These are phyloP conservation scores for Pyralis farinalis DNA, from an alignment of 2,888 invertebrate species.

Conservation along the genomic window DNA sequence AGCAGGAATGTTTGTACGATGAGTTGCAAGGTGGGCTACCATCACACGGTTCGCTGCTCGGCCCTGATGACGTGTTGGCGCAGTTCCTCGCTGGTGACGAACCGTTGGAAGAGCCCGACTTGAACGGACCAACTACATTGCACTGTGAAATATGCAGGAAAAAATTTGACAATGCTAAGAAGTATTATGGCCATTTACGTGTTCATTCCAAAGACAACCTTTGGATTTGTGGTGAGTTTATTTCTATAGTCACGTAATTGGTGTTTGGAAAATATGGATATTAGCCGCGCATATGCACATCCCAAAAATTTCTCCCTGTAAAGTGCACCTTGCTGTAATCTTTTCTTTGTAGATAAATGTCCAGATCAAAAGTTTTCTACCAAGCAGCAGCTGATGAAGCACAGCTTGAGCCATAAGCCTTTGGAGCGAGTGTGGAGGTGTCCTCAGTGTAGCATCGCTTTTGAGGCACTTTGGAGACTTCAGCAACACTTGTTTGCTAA, in stretches of 20 bases:
- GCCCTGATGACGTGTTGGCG: slow-evolving; percentile 61
- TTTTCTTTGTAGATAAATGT: slow-evolving; percentile 52
- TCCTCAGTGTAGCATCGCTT: slow-evolving; percentile 60
- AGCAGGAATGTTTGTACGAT: slow-evolving; percentile 46
- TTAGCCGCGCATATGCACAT: too few relatives aligned
- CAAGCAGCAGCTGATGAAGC: slow-evolving; percentile 69
- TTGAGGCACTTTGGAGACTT: slow-evolving; percentile 63
- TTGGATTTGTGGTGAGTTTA: slow-evolving; percentile 63
- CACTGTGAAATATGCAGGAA: slow-evolving; percentile 71
- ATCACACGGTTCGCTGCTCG: slow-evolving; percentile 43
- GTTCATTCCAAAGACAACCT: slow-evolving; percentile 69
- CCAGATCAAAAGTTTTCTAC: slow-evolving; percentile 62
- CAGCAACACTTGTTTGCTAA: slow-evolving; percentile 68
- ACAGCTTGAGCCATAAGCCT: slow-evolving; percentile 58
- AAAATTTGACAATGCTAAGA: slow-evolving; percentile 69
- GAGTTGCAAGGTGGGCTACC: slow-evolving; percentile 46
- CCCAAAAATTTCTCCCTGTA: too few relatives aligned
- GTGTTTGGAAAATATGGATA: too few relatives aligned
- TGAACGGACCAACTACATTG: slow-evolving; percentile 65
- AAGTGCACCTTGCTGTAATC: too few relatives aligned
- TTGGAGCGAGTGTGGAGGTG: slow-evolving; percentile 63
- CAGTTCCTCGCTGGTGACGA: slow-evolving; percentile 66
- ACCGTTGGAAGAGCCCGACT: slow-evolving; percentile 64
- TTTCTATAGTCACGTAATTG: too few relatives aligned
- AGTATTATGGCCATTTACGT: slow-evolving; percentile 69